Base-by-base conservation (phyloP, 2,888 invertebrate species). In the Drosophila anomalata region DNA sequence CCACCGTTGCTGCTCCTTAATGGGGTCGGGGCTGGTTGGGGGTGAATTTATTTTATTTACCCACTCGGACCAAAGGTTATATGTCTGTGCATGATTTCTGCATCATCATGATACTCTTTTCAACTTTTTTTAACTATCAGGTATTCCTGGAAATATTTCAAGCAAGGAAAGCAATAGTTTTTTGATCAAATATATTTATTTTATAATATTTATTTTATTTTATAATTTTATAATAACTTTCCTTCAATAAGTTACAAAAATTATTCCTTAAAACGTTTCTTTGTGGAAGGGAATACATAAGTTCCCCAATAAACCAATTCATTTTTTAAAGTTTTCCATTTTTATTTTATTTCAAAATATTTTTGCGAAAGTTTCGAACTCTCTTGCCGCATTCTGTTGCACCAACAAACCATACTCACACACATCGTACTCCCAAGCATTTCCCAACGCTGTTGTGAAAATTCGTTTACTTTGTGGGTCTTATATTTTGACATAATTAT, bases 401-500 rank as follows among this genome's bases (percentile, higher is more conserved):
- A 54, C 42, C 29, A 8, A 29, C 26, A 26, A 26, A 7, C 22
- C 17, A 17, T 17, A 1, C 17, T 17, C 24, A 24, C 24, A 24
- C 24, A 24, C 26, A 26, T 26, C 26, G 26, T 26, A 26, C 26
- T 11, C 50, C 29, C 52, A 44, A 20, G 55, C 33, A 7, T 60
- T 36, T 22, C 3, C 51, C 29, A 47, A 29, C 17, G 29, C 68
- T 39, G 50, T 33, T 63, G 39, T 36, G 20, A 54, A 67, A 65
- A 73, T 72, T 69, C 50, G 68, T 51, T 70, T 69, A 67, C 59
- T 72, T 68, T 81, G 65, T 54, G 57, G 69, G 59, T 42, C 59
- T 73, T 81, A 58, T 71, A 68, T 73, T 70, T 84, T 60, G 76
- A 66, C 66, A 74, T 80, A 81, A 73, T 67, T 71, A 75, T 47